Evolutionary conservation across 2,113 vertebrate species (phyloP), one percentile per base, ranked within the genome.

Genomic region (Scomber japonicus): DNA sequence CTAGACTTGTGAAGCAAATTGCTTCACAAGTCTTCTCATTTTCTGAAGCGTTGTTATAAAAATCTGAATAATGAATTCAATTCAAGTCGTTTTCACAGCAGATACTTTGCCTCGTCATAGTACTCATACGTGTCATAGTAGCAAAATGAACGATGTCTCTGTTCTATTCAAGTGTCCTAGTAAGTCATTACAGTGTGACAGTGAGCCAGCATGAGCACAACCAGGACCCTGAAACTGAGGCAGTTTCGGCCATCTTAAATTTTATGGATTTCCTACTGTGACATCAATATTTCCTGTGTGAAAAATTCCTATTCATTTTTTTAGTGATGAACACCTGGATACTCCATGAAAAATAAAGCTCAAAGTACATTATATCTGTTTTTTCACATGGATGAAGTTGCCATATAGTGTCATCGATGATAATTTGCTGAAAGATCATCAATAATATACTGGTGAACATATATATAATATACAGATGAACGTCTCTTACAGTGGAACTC

Each of bases 401-500:
- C 24, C 19, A 3, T 54, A 11, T 50, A 11, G 12, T 62, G 1
- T 56, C 44, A 54, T 4, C 5, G 62, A 64, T 61, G 17, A 13
- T n/a, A 30, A 53, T 65, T 72, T 60, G 27, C 27, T 24, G 40
- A 35, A 11, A 17, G 12, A 27, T 74, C 12, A 49, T 77, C 62
- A 21, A 21, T 55, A 61, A 45, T 1, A 46, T 61, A 54, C 62
- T 44, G 30, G 2, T 54, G 31, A 21, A 21, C 21, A 21, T 21
- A 21, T 21, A 21, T 21, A 21, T 21, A 21, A 21, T 21, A 21
- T 21, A 21, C 24, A 50, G 57, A 71, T 81, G 7, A 73, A 84
- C 65, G 64, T 48, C 44, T 65, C 24, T 70, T 71, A 81, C 71
- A 81, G 64, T 86, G 54, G 49, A 46, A 60, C 35, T 63, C 48